phyloP scores from a whole-genome alignment of 2,113 vertebrate genomes.

The Aspiorhynchus laticeps region DNA sequence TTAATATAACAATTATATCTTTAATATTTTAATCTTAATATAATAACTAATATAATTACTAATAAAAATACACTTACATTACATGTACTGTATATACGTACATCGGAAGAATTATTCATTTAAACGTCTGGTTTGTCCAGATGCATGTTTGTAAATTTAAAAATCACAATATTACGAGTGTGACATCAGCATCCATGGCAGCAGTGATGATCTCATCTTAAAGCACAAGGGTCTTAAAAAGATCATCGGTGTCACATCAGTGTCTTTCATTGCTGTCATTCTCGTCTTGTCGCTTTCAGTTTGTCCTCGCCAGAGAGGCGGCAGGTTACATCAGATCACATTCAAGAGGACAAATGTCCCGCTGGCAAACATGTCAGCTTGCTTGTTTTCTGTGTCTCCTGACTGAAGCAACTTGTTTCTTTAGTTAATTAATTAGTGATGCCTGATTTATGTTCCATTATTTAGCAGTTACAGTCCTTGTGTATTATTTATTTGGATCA shows the following conservation, averaged over 20 bases:
- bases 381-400: not conserved
- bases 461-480: not conserved
- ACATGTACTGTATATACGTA: too few relatives aligned
- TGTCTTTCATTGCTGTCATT: not conserved
- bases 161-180: not conserved
- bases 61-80: too few relatives aligned
- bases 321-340: not conserved
- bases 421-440: constrained; percentile 15
- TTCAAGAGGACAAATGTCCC: not conserved
- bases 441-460: constrained; percentile 1
- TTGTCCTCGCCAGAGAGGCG: not conserved
- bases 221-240: not conserved
- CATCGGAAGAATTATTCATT: too few relatives aligned
- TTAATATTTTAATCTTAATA: too few relatives aligned
- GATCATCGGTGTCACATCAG: not conserved
- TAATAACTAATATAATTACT: too few relatives aligned
- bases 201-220: not conserved
- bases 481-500: not conserved
- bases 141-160: not conserved
- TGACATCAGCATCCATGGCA: not conserved
- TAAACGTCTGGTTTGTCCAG: not conserved
- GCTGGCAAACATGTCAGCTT: not conserved
- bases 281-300: not conserved
- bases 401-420: constrained; percentile 3
- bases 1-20: too few relatives aligned